Conservation (phyloP, 2,797 vertebrate genomes). For the Platyrinchus mystaceus region DNA sequence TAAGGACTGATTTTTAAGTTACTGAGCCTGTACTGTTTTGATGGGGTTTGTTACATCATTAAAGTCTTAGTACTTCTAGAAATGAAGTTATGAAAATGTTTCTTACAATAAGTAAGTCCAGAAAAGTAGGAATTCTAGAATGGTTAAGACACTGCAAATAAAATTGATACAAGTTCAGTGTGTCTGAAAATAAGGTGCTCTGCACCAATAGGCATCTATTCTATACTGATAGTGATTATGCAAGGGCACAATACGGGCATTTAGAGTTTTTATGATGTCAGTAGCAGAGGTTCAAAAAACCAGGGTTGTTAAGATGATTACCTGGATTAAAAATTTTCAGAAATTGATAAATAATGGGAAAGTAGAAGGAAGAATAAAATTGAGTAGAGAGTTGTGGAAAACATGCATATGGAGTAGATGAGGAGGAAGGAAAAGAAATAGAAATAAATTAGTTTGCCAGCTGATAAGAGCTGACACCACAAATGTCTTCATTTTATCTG, state of each 20-base stretch:
- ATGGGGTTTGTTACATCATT: neutral
- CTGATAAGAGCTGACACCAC: neutral
- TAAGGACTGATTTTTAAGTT: neutral
- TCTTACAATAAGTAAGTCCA: neutral
- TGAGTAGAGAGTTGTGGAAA: neutral
- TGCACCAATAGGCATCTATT: neutral
- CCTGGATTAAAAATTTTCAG: neutral
- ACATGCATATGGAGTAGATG: neutral
- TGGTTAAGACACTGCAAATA: neutral
- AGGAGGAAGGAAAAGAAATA: neutral
- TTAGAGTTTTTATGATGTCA: neutral
- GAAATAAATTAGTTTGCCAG: neutral
- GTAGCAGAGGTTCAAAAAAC: neutral
- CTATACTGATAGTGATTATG: neutral
- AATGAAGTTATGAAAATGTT: neutral
- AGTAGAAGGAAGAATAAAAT: neutral
- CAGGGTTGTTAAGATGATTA: neutral
- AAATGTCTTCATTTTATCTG: neutral
- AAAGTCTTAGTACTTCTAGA: neutral
- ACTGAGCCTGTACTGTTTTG: accelerated
- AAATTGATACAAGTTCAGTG: accelerated
- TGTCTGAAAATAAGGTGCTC: neutral
- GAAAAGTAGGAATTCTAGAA: neutral
- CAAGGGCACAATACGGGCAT: neutral
- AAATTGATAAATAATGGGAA: neutral